Evolutionary conservation across 2,797 vertebrate genomes (phyloP), one percentile per base, ranked within the genome.

Genomic region (Halcyon chelicuti): DNA sequence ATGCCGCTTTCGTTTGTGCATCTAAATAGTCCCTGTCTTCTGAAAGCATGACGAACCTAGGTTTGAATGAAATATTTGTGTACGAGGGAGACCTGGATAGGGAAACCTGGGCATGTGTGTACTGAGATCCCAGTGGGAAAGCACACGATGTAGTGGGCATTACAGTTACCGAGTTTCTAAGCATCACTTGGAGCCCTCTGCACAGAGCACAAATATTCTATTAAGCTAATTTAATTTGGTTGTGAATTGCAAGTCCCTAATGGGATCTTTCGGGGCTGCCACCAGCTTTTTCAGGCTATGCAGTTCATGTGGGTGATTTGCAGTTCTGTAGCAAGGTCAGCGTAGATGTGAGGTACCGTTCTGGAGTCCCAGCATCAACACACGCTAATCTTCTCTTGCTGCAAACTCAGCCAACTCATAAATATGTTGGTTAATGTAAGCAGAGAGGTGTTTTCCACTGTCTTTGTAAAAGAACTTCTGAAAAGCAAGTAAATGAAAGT

Each of bases 11-110:
- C 78, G 89, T 90, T 94, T 93, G 52, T 33, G 26, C 54, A 46
- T 89, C 94, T 92, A 92, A 96, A 91, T 88, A 80, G 58, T 84
- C 5, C 1, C 80, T 89, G 91, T 58, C 25, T 72, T 63, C 90
- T 51, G 66, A 63, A 72, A 60, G 70, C 33, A 0, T 31, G 72
- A 62, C 4, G 26, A 86, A 65, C 58, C 77, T 44, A 18, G 46
- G 28, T 16, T 70, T 26, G 86, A 83, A n/a, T 26, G 33, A 47
- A 54, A 19, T 25, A 33, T 66, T 58, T 78, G 9, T 28, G 58
- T 20, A 17, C 3, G 9, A 47, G n/a, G 62, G 57, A 22, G 61
- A 81, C 46, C 65, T 62, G 58, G 23, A 9, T 2, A 4, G 28
- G 68, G 28, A 72, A 39, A 16, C 33, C 55, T 44, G 47, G 55